phyloP scores from a whole-genome alignment of 2,888 invertebrate genomes.

The Stenotaenia linearis region DNA sequence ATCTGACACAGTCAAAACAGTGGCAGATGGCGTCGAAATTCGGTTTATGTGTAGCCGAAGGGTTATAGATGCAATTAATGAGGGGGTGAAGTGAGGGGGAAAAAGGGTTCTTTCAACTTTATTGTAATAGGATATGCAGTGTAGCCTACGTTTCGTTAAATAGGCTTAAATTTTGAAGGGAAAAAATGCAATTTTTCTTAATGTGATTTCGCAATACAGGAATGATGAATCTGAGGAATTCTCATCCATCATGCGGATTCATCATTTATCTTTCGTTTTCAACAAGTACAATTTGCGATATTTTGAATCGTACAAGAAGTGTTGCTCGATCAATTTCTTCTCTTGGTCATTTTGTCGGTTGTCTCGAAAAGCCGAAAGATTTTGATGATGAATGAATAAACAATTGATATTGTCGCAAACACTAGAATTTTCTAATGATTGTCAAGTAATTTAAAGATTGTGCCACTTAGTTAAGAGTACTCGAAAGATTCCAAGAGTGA shows the following conservation, averaged over 20 bases:
- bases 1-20: background rate
- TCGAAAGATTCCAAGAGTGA: too few species aligned
- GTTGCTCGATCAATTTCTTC: background rate
- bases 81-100: background rate
- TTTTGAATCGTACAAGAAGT: background rate
- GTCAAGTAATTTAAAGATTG: too few species aligned
- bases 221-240: background rate
- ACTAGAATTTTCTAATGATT: too few species aligned
- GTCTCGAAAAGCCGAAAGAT: background rate
- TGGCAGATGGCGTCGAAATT: background rate
- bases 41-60: background rate
- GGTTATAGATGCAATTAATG: background rate
- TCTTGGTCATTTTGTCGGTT: background rate
- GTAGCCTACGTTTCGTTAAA: background rate
- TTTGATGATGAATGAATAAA: too few species aligned
- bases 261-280: constrained; percentile 5
- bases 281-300: background rate
- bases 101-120: background rate
- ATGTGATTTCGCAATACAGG: background rate
- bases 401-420: too few species aligned
- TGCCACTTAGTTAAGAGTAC: too few species aligned
- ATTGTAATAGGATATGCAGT: background rate
- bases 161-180: background rate
- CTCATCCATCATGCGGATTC: constrained; percentile 2
- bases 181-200: background rate